Conservation (phyloP, 2,888 invertebrate species). For the Eupithecia vulgata region DNA sequence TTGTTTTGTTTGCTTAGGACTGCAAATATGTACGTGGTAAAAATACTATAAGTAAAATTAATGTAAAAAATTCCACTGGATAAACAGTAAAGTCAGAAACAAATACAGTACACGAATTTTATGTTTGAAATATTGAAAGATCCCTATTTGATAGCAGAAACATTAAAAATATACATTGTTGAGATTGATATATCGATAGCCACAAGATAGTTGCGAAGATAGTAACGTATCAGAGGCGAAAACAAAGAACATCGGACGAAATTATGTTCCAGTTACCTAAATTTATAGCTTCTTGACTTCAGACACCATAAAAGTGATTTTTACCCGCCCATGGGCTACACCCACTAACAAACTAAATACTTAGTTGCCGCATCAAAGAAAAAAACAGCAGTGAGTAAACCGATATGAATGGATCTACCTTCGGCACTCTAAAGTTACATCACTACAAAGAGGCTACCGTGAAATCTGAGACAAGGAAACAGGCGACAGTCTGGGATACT, state of each 20-base stretch:
- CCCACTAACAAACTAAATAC: conserved; percentile 62
- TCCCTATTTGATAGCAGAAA: conserved; percentile 17
- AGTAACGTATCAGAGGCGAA: conserved; percentile 37
- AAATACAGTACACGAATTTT: conserved; percentile 2
- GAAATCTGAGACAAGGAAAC: conserved; percentile 79
- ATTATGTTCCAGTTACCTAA: conserved; percentile 45
- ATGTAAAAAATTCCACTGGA: conserved; percentile 20
- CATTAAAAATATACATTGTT: conserved; percentile 26
- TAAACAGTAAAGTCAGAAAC: conserved; percentile 20
- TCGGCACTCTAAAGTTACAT: conserved; percentile 66
- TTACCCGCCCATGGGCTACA: conserved; percentile 65
- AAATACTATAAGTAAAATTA: no score
- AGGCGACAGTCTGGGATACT: conserved; percentile 76
- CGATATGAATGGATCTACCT: conserved; percentile 66
- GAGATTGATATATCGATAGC: conserved; percentile 35
- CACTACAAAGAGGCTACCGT: conserved; percentile 77
- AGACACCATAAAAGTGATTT: conserved; percentile 63
- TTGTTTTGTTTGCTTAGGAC: conserved; percentile 44
- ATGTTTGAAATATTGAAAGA: conserved; percentile 13
- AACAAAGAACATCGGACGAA: conserved; percentile 43
- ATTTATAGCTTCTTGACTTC: conserved; percentile 52
- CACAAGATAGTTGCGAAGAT: conserved; percentile 39
- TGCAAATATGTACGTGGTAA: conserved; percentile 31
- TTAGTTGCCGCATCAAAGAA: conserved; percentile 53
- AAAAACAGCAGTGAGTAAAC: conserved; percentile 61